Conservation (phyloP, 2,797 vertebrate genomes). For the Platyrinchus mystaceus region DNA sequence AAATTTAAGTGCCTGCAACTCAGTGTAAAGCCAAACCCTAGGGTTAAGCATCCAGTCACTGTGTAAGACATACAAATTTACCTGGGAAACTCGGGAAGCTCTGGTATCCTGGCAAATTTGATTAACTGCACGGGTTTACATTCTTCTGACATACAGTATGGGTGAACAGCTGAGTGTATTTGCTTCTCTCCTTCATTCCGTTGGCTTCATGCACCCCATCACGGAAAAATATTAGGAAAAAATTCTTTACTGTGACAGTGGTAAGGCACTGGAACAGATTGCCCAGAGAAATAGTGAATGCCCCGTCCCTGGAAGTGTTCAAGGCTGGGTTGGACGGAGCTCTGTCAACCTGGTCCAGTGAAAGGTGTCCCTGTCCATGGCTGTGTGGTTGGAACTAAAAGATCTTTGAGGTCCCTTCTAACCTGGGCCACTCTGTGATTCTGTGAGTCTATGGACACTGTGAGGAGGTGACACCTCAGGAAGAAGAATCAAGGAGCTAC, state of each 20-base stretch:
- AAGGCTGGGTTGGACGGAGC: background rate
- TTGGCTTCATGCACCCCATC: background rate
- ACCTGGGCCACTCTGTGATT: background rate
- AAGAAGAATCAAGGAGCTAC: background rate
- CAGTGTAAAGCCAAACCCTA: background rate
- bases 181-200: background rate
- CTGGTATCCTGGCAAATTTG: background rate
- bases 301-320: background rate
- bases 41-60: background rate
- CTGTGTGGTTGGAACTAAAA: background rate
- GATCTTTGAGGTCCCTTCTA: background rate
- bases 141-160: background rate
- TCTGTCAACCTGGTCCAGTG: background rate
- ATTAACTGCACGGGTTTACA: background rate
- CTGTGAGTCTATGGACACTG: background rate
- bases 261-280: background rate
- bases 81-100: background rate
- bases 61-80: background rate
- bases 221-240: background rate
- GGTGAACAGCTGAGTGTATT: background rate
- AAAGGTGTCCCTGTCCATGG: background rate
- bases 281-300: rapidly evolving
- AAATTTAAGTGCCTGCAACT: background rate
- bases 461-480: background rate
- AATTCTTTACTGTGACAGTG: background rate